Conservation (phyloP, 2,888 invertebrate genomes). For the Netelia inedita region DNA sequence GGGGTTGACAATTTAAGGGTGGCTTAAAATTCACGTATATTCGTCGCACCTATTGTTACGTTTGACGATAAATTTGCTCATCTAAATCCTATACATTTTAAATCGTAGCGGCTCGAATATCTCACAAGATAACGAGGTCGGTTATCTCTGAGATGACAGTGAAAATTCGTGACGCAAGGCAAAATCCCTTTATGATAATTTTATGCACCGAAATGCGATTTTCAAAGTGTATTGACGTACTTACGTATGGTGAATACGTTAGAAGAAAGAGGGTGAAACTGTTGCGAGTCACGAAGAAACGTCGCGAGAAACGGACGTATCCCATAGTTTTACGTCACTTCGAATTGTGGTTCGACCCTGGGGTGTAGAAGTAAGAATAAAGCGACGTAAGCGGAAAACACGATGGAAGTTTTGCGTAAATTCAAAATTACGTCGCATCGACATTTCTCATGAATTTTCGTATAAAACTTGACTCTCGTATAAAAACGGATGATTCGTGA, state of each 20-base stretch:
- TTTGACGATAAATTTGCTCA: neutral
- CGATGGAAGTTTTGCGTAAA: too few species aligned
- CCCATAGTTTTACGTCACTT: conserved; percentile 4
- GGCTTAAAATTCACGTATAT: neutral
- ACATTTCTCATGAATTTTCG: too few species aligned
- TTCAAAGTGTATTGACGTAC: conserved; percentile 20
- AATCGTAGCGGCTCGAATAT: conserved; percentile 34
- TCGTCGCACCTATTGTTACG: neutral
- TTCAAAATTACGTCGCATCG: too few species aligned
- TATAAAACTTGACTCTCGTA: too few species aligned
- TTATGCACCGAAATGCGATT: conserved; percentile 55
- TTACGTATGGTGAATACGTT: conserved; percentile 5
- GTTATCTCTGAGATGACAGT: conserved; percentile 25
- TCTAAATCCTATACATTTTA: conserved; percentile 37
- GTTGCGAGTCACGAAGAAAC: conserved; percentile 20
- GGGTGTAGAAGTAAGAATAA: neutral
- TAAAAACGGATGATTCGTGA: too few species aligned
- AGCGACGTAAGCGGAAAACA: too few species aligned
- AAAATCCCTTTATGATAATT: conserved; percentile 56
- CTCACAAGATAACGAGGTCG: conserved; percentile 47
- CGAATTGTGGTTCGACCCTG: neutral
- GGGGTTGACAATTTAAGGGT: neutral
- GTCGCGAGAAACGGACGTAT: conserved; percentile 1
- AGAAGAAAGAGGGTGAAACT: conserved; percentile 11
- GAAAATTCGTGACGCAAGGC: conserved; percentile 24